Evolutionary conservation across 2,888 invertebrate species (phyloP), one percentile per base, ranked within the genome.

Genomic region (Dryadula phaetusa): DNA sequence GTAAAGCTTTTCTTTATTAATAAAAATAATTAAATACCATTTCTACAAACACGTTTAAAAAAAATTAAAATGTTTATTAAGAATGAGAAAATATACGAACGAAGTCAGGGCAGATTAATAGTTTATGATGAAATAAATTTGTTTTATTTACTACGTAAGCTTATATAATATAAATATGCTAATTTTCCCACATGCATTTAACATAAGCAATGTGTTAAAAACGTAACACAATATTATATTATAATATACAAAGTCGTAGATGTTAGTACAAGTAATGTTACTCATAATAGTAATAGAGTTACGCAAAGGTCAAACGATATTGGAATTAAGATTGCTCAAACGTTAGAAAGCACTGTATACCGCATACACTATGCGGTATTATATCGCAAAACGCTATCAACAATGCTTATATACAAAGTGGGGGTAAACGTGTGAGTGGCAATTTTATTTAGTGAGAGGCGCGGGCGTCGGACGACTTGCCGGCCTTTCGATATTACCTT

Each of bases 391-490:
- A 63, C 18, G 14, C 20, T 54, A 28, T 52, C 63, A 67, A 70
- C 66, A 67, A 69, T 64, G 70, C 67, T 42, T 67, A 40, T 58
- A 46, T 53, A 52, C 54, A 64, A 61, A 86, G 87, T 82, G 86
- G 90, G 86, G 87, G 87, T 81, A 80, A 72, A 76, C 84, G 85
- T 81, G 81, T 79, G 87, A 84, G 83, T 85, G 83, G 80, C 81
- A 71, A 71, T 74, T 79, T 81, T 61, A 81, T 81, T 66, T 67
- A 81, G 84, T 80, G 82, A 87, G 85, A 87, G 87, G 89, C 91
- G 90, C 90, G 87, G 84, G 89, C 89, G 91, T 85, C 87, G 85
- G 77, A 76, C 78, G 84, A 82, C 82, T 83, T 76, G 85, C 85
- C 85, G 83, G 81, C 83, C 85, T 82, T 44, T 37, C 42, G 56